Conservation (phyloP, 92 coral and sea anemone species). For the Siderastrea radians region DNA sequence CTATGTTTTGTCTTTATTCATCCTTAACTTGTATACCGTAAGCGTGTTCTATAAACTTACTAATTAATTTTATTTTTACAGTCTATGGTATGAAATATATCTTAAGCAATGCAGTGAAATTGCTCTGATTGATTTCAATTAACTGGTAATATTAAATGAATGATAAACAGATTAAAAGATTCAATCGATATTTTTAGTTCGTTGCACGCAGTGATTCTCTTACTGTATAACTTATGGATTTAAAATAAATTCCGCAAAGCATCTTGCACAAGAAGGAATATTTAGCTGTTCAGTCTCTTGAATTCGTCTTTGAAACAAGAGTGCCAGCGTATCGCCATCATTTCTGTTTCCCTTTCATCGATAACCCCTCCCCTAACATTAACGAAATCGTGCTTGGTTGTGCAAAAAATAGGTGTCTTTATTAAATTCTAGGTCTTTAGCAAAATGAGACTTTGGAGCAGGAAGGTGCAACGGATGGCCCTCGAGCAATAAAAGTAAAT, state of each 20-base stretch:
- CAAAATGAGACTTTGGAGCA: neutral
- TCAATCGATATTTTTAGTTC: too few species aligned
- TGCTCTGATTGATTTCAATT: too few species aligned
- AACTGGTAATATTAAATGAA: too few species aligned
- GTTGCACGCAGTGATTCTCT: too few species aligned
- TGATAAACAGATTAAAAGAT: too few species aligned
- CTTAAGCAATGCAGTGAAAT: too few species aligned
- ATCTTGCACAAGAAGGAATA: neutral
- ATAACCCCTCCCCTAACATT: neutral
- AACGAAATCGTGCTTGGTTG: neutral
- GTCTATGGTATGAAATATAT: too few species aligned
- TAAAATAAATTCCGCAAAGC: slow-evolving; percentile 1
- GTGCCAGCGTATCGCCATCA: neutral
- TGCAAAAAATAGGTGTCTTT: neutral
- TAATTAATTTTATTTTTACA: too few species aligned
- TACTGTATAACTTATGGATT: neutral
- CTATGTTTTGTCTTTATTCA: too few species aligned
- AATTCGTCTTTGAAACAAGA: neutral
- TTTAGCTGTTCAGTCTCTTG: neutral
- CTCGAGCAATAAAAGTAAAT: slow-evolving; percentile 11
- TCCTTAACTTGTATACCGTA: too few species aligned
- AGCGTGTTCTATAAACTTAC: too few species aligned
- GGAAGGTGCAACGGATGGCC: slow-evolving; percentile 11
- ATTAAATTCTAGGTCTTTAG: neutral
- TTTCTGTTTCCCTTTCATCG: too few species aligned